Evolutionary conservation across 2,888 invertebrate species (phyloP).

Genomic region (Leptinotarsa rubiginosa): DNA sequence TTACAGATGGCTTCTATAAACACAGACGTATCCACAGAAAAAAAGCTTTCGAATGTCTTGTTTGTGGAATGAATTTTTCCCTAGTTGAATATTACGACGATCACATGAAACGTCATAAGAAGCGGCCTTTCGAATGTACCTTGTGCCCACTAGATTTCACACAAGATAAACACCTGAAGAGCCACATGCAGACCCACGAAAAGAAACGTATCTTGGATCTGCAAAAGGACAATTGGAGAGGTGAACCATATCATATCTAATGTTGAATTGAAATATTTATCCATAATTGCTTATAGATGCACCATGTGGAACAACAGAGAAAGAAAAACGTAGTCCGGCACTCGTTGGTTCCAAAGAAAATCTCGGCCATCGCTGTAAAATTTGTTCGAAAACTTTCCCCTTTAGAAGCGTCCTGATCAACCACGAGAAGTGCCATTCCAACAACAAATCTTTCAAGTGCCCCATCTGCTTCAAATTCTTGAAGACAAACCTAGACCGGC

Average conservation of each 20-base stretch:
- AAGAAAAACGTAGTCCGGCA: not conserved
- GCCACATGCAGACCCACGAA: not conserved
- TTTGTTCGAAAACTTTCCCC: not conserved
- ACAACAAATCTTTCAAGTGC: not conserved
- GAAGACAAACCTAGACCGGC: constrained; percentile 6
- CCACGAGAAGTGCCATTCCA: not conserved
- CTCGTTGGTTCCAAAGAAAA: not conserved
- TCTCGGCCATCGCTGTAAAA: not conserved
- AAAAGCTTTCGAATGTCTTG: not conserved
- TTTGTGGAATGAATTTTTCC: not conserved
- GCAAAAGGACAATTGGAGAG: not conserved
- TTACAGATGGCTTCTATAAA: not conserved
- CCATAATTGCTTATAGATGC: no score
- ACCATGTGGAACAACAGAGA: no score
- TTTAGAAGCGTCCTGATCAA: not conserved
- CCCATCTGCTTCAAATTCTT: constrained; percentile 4
- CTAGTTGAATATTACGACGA: not conserved
- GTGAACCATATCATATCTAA: not conserved
- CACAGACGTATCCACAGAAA: not conserved
- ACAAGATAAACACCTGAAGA: not conserved
- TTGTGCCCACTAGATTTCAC: not conserved
- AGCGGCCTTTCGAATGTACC: not conserved
- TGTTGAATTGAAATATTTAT: no score
- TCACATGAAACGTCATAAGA: constrained; percentile 2
- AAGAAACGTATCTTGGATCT: not conserved